Evolutionary conservation across 1,140 invertebrate genomes (phyloP).

Genomic region (Aphelinus certus): DNA sequence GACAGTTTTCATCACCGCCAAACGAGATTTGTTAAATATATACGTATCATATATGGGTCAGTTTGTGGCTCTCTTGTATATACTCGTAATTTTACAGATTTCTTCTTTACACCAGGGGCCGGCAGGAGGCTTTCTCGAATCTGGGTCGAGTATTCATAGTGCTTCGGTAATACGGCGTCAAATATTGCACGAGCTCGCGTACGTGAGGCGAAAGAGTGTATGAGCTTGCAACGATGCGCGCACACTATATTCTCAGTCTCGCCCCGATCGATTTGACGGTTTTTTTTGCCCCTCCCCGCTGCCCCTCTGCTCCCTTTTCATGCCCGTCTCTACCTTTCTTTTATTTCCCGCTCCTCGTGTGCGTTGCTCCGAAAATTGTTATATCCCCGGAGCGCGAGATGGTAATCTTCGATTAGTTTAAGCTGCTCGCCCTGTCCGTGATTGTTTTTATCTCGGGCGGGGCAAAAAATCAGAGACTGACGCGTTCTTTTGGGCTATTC

Average conservation of each 20-base stretch:
- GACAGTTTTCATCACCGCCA: too few species aligned
- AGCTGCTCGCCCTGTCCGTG: too few species aligned
- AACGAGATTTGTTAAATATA: too few species aligned
- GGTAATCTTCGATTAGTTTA: too few species aligned
- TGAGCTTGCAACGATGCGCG: slow-evolving; percentile 8
- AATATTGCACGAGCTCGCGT: slow-evolving; percentile 19
- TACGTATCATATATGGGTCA: too few species aligned
- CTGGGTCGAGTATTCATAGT: slow-evolving; percentile 24
- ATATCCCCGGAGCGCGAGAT: too few species aligned
- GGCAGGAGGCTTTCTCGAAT: slow-evolving; percentile 16
- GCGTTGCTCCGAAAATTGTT: not conserved
- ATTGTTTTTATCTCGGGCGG: too few species aligned
- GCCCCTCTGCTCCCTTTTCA: not conserved
- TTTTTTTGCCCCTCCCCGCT: slow-evolving; percentile 2
- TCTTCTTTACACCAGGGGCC: not conserved
- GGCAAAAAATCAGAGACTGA: too few species aligned
- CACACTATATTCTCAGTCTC: slow-evolving; percentile 6
- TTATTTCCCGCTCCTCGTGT: not conserved
- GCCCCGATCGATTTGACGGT: slow-evolving; percentile 6
- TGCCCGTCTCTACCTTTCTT: not conserved
- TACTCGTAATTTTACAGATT: too few species aligned
- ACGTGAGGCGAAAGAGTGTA: not conserved
- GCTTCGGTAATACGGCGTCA: slow-evolving; percentile 14
- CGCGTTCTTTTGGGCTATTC: too few species aligned
- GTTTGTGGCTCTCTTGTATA: too few species aligned